Conservation (phyloP, 2,113 vertebrate genomes). For the Otolemur garnettii region DNA sequence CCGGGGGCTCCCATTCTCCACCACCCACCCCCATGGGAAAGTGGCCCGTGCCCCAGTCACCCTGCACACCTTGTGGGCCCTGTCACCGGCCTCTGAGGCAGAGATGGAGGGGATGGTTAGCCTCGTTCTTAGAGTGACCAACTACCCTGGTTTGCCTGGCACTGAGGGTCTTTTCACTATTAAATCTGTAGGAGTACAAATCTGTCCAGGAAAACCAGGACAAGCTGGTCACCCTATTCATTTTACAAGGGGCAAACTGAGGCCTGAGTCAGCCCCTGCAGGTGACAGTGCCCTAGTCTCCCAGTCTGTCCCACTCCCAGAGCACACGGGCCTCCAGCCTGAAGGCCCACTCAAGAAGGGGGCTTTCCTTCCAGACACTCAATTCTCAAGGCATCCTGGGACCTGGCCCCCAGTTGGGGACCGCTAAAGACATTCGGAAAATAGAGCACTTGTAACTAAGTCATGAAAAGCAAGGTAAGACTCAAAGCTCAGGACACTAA, state of each 20-base stretch:
- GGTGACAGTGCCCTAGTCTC: background rate
- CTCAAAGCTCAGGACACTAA: background rate
- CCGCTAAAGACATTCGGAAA: background rate
- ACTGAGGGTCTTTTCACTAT: background rate
- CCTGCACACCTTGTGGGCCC: background rate
- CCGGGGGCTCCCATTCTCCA: background rate
- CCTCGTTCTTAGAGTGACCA: background rate
- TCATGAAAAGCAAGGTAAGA: background rate
- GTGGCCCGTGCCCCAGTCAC: background rate
- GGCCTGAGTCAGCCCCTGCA: background rate
- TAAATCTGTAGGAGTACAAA: background rate
- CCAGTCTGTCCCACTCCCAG: background rate
- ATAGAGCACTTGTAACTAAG: background rate
- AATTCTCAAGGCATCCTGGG: background rate
- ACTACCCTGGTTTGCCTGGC: background rate
- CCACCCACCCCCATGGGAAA: background rate
- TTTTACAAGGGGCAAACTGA: background rate
- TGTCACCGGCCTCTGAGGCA: background rate
- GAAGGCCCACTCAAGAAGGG: background rate
- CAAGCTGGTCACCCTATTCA: background rate
- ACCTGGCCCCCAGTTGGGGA: background rate
- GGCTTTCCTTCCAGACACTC: background rate
- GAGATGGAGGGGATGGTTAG: background rate
- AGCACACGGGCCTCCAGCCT: fast-evolving
- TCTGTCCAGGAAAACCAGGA: background rate